Percentiles rank a stretch among this genome's conserved stretches.
phyloP scores from a whole-genome alignment of 2,797 vertebrate genomes.

The Arvicola amphibius region DNA sequence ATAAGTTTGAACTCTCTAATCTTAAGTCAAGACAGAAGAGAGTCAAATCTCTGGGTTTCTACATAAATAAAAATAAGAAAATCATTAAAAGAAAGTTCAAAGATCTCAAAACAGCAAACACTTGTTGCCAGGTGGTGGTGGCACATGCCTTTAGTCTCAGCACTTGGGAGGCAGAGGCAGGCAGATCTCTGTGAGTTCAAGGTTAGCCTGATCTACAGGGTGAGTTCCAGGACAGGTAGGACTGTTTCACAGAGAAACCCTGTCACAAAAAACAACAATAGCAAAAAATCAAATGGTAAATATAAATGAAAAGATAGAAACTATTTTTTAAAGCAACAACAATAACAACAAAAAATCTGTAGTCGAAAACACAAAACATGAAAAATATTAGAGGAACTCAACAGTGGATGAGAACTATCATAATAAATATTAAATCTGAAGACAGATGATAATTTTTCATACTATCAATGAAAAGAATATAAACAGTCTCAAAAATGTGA shows the following conservation, averaged over 20 bases:
- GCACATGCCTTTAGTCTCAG: no score
- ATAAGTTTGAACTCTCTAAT: no score
- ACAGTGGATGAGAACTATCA: background rate
- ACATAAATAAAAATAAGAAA: background rate
- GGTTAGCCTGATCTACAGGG: no score
- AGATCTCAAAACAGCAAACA: no score
- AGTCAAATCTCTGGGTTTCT: no score
- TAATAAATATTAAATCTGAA: background rate
- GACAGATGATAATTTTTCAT: background rate
- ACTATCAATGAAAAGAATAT: background rate
- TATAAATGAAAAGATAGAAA: background rate
- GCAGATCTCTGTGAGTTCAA: no score
- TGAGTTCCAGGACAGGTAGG: no score
- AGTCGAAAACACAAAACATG: background rate
- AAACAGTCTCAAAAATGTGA: conserved; percentile 80
- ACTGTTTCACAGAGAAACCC: no score
- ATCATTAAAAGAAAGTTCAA: background rate
- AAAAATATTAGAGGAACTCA: background rate
- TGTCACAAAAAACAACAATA: no score
- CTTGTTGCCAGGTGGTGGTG: no score
- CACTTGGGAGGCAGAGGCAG: no score
- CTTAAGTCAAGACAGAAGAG: no score
- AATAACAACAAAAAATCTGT: background rate
- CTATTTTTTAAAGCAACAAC: background rate
- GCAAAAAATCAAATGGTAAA: background rate